Evolutionary conservation across 2,113 vertebrate genomes (phyloP), one percentile per base, ranked within the genome.

Genomic region (Gobiocypris rarus): DNA sequence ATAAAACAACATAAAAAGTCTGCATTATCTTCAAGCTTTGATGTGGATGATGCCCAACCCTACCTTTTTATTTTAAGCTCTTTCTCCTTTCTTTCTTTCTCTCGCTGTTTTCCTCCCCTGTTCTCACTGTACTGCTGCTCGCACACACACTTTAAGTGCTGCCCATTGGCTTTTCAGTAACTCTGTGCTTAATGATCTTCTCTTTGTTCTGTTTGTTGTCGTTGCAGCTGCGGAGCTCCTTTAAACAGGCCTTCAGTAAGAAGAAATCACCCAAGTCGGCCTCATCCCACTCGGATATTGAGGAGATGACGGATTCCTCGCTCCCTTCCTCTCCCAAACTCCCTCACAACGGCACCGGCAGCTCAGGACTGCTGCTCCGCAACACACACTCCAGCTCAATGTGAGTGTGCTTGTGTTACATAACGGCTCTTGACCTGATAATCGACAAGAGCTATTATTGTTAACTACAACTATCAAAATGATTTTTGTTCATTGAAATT

Each of bases 251-350:
- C 3, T 99, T 99, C 82, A 96, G 96, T 83, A 99, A 99, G 92
- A 99, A 99, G 94, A 99, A 99, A 77, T 99, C 98, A 38, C 98
- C 98, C 5, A 99, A 98, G 92, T 99, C 98, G 0, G 98, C 98
- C 0, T 99, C 98, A 26, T 99, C 98, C 76, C 98, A 99, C 90
- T 99, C 98, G 0, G 98, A 99, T 91, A 99, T 99, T 11, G 98
- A 99, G 92, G 98, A 99, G 94, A 99, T 99, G 97, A 98, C 96
- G 0, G 98, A 99, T 89, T 99, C 94, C 8, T 99, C 98, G 0
- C 83, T 98, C 58, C 98, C 97, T 14, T 98, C 98, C 11, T 99
- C 98, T 0, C 98, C 98, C 1, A 98, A 98, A 89, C 91, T 99
- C 2, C 95, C 94, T 1, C 98, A 98, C 91, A 97, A 97, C 0